phyloP scores from a whole-genome alignment of 1,140 invertebrate genomes.

The Leptinotarsa defecta region DNA sequence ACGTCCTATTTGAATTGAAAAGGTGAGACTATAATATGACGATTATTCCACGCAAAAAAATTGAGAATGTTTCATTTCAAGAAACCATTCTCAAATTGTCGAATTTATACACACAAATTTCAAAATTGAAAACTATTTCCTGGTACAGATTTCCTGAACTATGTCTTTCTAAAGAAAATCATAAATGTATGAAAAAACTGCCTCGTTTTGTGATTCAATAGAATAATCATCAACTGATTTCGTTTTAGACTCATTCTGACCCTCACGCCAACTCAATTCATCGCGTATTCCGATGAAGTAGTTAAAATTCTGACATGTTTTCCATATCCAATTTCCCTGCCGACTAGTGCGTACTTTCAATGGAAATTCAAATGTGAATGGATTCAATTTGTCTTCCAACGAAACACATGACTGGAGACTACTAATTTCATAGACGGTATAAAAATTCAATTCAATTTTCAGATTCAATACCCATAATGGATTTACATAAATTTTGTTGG shows the following conservation, averaged over 20 bases:
- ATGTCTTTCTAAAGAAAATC: too few relatives aligned
- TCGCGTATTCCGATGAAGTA: background rate
- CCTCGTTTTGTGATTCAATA: background rate
- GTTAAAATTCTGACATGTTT: slow-evolving; percentile 8
- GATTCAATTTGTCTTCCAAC: background rate
- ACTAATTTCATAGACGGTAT: background rate
- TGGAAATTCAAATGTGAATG: slow-evolving; percentile 3
- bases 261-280: background rate
- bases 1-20: too few relatives aligned
- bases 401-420: background rate
- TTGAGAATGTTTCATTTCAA: too few relatives aligned
- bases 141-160: too few relatives aligned
- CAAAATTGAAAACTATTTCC: too few relatives aligned
- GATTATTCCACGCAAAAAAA: too few relatives aligned
- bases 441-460: slow-evolving; percentile 4
- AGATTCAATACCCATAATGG: slow-evolving; percentile 6
- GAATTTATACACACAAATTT: too few relatives aligned
- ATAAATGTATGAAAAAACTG: too few relatives aligned
- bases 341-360: slow-evolving; percentile 1
- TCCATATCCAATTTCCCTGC: slow-evolving; percentile 3
- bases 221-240: slow-evolving; percentile 1
- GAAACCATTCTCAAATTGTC: too few relatives aligned
- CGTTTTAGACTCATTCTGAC: background rate
- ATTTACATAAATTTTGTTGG: background rate
- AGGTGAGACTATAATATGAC: too few relatives aligned